phyloP scores from a whole-genome alignment of 2,113 vertebrate species.

The Sula dactylatra region DNA sequence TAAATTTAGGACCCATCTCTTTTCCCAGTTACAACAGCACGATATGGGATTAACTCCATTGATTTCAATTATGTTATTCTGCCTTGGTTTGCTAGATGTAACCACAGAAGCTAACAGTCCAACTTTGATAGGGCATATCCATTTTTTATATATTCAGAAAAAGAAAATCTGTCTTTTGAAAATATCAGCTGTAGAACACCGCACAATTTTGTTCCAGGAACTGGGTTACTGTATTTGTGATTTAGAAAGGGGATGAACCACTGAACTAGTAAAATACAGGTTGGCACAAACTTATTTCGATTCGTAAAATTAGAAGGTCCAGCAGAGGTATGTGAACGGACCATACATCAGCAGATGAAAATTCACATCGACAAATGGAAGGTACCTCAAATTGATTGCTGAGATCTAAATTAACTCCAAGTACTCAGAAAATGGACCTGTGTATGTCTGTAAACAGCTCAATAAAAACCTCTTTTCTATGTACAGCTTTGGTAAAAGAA shows the following conservation, averaged over 20 bases:
- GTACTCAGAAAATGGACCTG: not conserved
- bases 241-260: not conserved
- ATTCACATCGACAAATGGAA: not conserved
- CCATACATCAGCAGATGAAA: not conserved
- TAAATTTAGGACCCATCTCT: not conserved
- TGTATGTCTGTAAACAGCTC: not conserved
- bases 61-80: constrained; percentile 11
- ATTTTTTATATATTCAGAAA: not conserved
- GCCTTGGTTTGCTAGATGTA: not conserved
- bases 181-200: not conserved
- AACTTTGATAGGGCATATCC: not conserved
- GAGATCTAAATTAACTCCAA: not conserved
- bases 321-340: not conserved
- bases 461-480: not conserved
- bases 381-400: not conserved
- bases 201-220: not conserved
- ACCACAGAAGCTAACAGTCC: not conserved
- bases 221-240: not conserved
- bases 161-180: not conserved
- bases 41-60: not conserved
- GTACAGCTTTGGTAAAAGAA: not conserved
- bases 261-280: not conserved
- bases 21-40: not conserved
- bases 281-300: not conserved
- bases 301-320: not conserved